Evolutionary conservation across 1,140 invertebrate genomes (phyloP), one percentile per base, ranked within the genome.

Genomic region (Kradibia gibbosae): DNA sequence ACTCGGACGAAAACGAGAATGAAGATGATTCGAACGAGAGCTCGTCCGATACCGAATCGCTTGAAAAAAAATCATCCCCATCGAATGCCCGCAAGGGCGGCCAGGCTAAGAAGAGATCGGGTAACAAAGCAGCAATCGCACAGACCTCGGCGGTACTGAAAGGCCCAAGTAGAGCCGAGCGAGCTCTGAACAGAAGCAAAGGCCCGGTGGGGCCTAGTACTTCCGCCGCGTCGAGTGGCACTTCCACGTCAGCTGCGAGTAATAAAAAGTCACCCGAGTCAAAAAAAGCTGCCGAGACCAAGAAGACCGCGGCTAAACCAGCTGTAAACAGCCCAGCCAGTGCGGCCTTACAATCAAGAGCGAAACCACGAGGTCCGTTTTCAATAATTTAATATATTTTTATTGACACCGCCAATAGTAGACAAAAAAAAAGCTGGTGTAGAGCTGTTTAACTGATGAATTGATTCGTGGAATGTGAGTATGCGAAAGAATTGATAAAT

Each of bases 121-220:
- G 86, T 7, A 89, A 86, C 45, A 91, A 91, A 80, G 79, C 87
- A 55, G 88, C 87, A 0, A 87, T 90, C 22, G 87, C 88, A 28
- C 90, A 91, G 71, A 87, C 89, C 15, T 87, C 86, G 5, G 87
- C 88, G 15, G 87, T 89, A 25, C 87, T 87, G 11, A 90, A 91
- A 39, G 89, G 89, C 45, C 88, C 88, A 0, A 91, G 85, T 78
- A 90, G 90, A 79, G 88, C 89, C 8, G 90, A 91, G 62, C 85
- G 89, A 74, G 88, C 88, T 5, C 74, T 90, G 31, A 90, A 89
- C 45, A 86, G 89, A 84, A 86, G 87, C 65, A 76, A 89, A 84
- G 67, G 84, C 80, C 81, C 74, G 55, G 78, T 81, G 0, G 73
- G 75, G 31, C 77, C 84, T 17, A 82, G 72, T 34, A 83, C 82